Conservation (phyloP, 2,797 vertebrate genomes). For the Acanthurus tractus region DNA sequence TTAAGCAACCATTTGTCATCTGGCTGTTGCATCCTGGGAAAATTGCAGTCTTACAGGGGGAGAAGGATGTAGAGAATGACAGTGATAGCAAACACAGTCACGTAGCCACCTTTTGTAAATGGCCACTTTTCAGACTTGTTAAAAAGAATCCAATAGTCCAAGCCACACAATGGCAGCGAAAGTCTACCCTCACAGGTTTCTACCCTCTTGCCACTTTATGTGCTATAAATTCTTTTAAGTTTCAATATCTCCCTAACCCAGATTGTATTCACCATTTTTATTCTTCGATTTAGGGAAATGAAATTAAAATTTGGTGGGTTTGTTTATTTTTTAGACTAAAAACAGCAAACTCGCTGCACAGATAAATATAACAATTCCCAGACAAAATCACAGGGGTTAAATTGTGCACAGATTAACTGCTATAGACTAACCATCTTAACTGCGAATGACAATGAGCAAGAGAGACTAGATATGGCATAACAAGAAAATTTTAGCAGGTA, state of each 20-base stretch:
- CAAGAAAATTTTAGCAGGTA: too few species aligned
- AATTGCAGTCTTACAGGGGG: conserved; percentile 45
- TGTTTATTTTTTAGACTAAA: too few species aligned
- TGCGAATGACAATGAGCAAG: too few species aligned
- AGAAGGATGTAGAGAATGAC: conserved; percentile 42
- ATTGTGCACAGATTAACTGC: too few species aligned
- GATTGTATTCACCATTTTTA: conserved; percentile 40
- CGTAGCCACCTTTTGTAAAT: conserved; percentile 51
- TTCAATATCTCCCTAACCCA: conserved; percentile 28
- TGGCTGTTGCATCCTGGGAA: conserved; percentile 59
- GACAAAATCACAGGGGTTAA: too few species aligned
- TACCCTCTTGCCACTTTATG: conserved; percentile 43
- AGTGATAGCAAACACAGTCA: conserved; percentile 33
- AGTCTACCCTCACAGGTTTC: conserved; percentile 20
- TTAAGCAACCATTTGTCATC: conserved; percentile 81
- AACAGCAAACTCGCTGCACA: too few species aligned
- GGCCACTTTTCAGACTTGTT: conserved; percentile 58
- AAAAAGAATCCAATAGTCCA: conserved; percentile 53
- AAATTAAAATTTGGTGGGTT: neutral
- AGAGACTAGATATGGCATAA: too few species aligned
- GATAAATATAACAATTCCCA: too few species aligned
- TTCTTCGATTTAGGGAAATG: conserved; percentile 5
- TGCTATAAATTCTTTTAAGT: conserved; percentile 26
- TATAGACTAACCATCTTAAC: too few species aligned
- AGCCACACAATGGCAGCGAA: conserved; percentile 12